Evolutionary conservation across 2,797 vertebrate genomes (phyloP).

Genomic region (Erpetoichthys calabaricus): DNA sequence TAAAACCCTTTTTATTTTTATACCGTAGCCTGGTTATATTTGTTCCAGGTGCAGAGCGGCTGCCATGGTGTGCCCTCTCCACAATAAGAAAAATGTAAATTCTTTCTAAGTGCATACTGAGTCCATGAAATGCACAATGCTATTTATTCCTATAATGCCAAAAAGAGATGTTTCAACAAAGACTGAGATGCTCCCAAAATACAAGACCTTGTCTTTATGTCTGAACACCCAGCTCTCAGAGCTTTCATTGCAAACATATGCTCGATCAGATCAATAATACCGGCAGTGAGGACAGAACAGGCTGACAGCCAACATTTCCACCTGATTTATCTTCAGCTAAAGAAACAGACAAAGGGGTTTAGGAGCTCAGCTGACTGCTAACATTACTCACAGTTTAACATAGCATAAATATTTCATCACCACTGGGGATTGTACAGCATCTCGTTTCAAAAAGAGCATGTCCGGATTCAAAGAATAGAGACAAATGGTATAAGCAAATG

Average conservation of each 20-base stretch:
- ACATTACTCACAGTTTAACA: constrained; percentile 21
- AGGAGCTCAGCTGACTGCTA: constrained; percentile 20
- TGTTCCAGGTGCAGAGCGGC: no score
- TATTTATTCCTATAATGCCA: no score
- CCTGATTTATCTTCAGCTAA: constrained; percentile 43
- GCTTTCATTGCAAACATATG: constrained; percentile 7
- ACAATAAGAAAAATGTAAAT: no score
- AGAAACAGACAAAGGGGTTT: constrained; percentile 18
- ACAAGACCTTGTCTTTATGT: no score
- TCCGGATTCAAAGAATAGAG: constrained; percentile 3
- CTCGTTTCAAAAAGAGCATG: constrained; percentile 1
- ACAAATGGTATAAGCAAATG: not conserved
- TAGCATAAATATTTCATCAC: constrained; percentile 10
- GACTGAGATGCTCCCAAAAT: constrained; percentile 8
- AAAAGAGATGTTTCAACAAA: constrained; percentile 1
- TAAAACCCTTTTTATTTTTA: no score
- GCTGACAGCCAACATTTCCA: constrained; percentile 24
- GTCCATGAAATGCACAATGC: no score
- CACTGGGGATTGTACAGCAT: not conserved
- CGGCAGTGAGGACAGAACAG: constrained; percentile 32
- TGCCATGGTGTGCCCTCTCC: no score
- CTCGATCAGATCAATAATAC: constrained; percentile 25
- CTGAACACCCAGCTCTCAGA: no score
- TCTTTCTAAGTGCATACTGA: no score
- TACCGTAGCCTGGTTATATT: no score